Evolutionary conservation across 1,140 invertebrate genomes (phyloP).

Genomic region (Drosophila lacteicornis): DNA sequence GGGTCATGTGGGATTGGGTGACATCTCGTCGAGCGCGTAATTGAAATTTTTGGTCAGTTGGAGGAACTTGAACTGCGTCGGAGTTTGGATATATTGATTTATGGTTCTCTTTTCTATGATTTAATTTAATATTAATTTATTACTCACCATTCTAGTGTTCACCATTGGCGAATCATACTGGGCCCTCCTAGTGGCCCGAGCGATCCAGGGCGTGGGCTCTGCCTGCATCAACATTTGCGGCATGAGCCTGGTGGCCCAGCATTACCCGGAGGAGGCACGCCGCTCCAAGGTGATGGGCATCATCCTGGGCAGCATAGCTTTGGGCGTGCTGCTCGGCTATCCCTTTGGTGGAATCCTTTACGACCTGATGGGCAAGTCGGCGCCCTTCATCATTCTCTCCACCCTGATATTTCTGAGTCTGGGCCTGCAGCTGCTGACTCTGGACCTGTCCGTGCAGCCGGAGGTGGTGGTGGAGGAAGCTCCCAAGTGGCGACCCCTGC

Average conservation of each 20-base stretch:
- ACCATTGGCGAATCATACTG: conserved; percentile 92
- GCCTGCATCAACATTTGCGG: conserved; percentile 92
- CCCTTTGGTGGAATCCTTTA: conserved; percentile 92
- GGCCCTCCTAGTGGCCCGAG: conserved; percentile 91
- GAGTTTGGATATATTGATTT: too few relatives aligned
- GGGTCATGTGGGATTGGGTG: neutral
- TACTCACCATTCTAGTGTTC: conserved; percentile 87
- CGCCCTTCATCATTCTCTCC: conserved; percentile 90
- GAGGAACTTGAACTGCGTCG: neutral
- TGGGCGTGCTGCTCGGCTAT: conserved; percentile 92
- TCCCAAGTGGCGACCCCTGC: conserved; percentile 86
- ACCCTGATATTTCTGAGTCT: conserved; percentile 87
- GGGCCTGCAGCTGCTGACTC: conserved; percentile 73
- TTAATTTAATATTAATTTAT: neutral
- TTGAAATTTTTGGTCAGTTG: neutral
- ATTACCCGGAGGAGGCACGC: conserved; percentile 84
- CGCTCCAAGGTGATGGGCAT: conserved; percentile 91
- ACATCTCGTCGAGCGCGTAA: conserved; percentile 1
- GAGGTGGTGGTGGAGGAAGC: conserved; percentile 59
- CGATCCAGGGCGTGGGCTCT: conserved; percentile 94
- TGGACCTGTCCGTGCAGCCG: conserved; percentile 77
- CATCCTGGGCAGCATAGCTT: conserved; percentile 91
- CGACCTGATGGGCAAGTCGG: conserved; percentile 90
- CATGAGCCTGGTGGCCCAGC: conserved; percentile 88
- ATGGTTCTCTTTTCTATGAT: neutral